Percentiles rank a stretch among this genome's conserved stretches.
phyloP scores from a whole-genome alignment of 2,888 invertebrate genomes.

The Phaedon cochleariae region DNA sequence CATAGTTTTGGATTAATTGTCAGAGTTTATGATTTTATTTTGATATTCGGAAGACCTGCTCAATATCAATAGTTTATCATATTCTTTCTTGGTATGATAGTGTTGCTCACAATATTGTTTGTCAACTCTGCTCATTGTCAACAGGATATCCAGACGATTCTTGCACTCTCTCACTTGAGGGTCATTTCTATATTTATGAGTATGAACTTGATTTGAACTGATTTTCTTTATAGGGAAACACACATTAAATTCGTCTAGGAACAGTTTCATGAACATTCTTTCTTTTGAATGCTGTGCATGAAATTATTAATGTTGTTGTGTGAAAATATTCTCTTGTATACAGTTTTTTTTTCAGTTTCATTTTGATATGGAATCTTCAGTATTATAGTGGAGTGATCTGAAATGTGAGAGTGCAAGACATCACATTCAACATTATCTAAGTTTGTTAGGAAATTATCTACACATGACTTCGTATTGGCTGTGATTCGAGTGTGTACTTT shows the following conservation, averaged over 20 bases:
- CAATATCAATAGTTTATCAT: background rate
- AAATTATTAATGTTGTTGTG: constrained; percentile 7
- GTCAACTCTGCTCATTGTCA: background rate
- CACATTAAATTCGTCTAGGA: background rate
- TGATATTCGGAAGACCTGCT: background rate
- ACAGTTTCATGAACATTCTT: background rate
- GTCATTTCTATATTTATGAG: background rate
- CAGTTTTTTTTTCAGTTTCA: background rate
- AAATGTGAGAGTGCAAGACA: constrained; percentile 3
- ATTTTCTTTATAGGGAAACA: background rate
- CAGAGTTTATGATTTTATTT: background rate
- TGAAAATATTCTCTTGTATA: constrained; percentile 5
- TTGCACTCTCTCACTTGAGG: background rate
- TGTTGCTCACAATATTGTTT: background rate
- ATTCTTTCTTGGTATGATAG: background rate
- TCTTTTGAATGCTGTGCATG: background rate
- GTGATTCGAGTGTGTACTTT: constrained; percentile 4
- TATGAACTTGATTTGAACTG: background rate
- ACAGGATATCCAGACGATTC: constrained; percentile 1
- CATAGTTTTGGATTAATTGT: background rate
- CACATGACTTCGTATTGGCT: background rate
- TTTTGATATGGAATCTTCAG: background rate
- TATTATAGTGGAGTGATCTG: constrained; percentile 1
- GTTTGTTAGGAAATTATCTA: constrained; percentile 3
- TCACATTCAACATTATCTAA: background rate